Conservation (phyloP, 2,113 vertebrate genomes). For the Upupa epops region DNA sequence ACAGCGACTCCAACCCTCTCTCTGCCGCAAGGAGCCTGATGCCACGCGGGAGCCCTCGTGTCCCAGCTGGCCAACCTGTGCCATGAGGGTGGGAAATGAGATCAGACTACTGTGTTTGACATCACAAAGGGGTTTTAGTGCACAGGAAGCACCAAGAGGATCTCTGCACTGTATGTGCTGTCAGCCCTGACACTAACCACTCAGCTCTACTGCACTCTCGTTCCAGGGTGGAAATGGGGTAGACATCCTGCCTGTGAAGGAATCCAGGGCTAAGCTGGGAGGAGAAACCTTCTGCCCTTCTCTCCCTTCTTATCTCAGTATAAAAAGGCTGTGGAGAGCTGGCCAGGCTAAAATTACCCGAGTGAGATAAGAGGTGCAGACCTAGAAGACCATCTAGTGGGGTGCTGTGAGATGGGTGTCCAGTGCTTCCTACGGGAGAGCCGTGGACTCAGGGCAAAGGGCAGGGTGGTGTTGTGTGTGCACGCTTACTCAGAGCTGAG, state of each 20-base stretch:
- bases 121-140: not conserved
- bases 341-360: not conserved
- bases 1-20: conserved; percentile 4
- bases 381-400: not conserved
- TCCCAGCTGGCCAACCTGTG: not conserved
- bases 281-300: not conserved
- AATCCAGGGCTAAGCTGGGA: not conserved
- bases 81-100: conserved; percentile 8
- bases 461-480: not conserved
- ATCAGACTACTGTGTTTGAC: not conserved
- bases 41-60: not conserved
- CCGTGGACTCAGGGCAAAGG: not conserved
- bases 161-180: not conserved
- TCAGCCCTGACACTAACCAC: not conserved
- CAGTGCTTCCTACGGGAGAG: not conserved
- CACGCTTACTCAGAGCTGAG: not conserved
- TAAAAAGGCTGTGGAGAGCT: not conserved
- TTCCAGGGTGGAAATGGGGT: not conserved
- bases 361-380: not conserved
- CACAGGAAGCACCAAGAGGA: not conserved
- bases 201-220: too few species aligned
- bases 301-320: not conserved
- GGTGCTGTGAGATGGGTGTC: not conserved
- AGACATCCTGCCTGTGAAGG: not conserved
- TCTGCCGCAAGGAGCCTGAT: not conserved